phyloP scores from a whole-genome alignment of 2,113 vertebrate genomes.

The Symphodus melops region DNA sequence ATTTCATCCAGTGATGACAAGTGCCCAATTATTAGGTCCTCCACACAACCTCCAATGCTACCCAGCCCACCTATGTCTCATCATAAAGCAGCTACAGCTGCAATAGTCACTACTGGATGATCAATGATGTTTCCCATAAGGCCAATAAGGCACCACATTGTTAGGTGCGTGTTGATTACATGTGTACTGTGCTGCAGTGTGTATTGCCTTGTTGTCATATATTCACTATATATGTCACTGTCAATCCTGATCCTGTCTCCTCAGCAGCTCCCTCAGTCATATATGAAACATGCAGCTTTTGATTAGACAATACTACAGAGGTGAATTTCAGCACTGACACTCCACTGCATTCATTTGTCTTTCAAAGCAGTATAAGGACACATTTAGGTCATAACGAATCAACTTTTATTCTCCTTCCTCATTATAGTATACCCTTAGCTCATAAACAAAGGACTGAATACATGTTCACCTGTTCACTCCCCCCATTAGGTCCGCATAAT shows the following conservation, averaged over 20 bases:
- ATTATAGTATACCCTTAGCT: conserved; percentile 79
- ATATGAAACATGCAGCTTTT: conserved; percentile 25
- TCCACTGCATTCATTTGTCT: conserved; percentile 41
- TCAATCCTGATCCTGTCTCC: too few relatives aligned
- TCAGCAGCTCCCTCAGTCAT: conserved; percentile 17
- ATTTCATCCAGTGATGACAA: conserved; percentile 76
- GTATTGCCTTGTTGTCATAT: conserved; percentile 31
- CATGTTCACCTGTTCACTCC: conserved; percentile 80
- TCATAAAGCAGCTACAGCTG: conserved; percentile 58
- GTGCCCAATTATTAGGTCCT: conserved; percentile 76
- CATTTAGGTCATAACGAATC: conserved; percentile 85
- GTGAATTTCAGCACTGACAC: conserved; percentile 7
- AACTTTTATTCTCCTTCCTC: conserved; percentile 80
- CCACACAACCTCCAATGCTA: conserved; percentile 60
- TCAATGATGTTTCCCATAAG: conserved; percentile 66
- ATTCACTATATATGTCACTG: too few relatives aligned
- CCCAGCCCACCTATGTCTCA: conserved; percentile 53
- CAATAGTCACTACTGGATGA: conserved; percentile 50
- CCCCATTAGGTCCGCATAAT: conserved; percentile 80
- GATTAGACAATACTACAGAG: conserved; percentile 35
- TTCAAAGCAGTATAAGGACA: conserved; percentile 65
- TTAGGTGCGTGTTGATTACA: conserved; percentile 59
- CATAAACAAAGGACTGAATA: conserved; percentile 79
- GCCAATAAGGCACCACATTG: conserved; percentile 67
- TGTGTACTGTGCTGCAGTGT: conserved; percentile 18